Base-by-base conservation (phyloP, 2,888 invertebrate genomes). In the Eubasilissa splendida region DNA sequence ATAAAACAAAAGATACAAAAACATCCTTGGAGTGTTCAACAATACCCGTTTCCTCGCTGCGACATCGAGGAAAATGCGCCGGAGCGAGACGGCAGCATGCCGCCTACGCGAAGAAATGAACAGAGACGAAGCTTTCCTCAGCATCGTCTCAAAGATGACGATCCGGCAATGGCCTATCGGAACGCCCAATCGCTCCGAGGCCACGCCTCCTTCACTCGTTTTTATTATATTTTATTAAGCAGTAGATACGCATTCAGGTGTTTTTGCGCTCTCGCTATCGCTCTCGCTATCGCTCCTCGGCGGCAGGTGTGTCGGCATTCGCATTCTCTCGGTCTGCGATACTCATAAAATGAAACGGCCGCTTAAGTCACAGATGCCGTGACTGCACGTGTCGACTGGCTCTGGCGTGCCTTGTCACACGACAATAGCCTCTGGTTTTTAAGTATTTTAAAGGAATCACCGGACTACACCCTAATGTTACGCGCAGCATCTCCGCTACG, bases 1-100 rank as follows among this genome's bases (percentile, higher is more conserved):
- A 82, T 82, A 83, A 83, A 83, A 83, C 82, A 83, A 83, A 83
- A 80, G 83, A 83, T 66, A 80, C 76, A 82, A 80, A 80, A 82
- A 82, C 80, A 79, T 79, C 78, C 76, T 77, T 80, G 68, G 31
- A 75, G 70, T 74, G 77, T 73, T 77, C 76, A 53, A 22, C 80
- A 59, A 79, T 58, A 60, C 77, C 63, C 79, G 65, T 71, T 58
- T 63, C 71, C 77, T 71, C 54, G 68, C 73, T 22, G 80, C 76
- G 79, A 79, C 60, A 65, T 76, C 42, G 52, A 60, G 33, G 80
- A 75, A 80, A 76, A 58, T 63, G 78, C 42, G 75, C 53, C 52
- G 31, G 81, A 82, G 65, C 53, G 81, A 78, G 81, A 81, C 76
- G 50, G 66, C 70, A 42, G 22, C 22, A 77, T 80, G 58, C 58